A percentile compares a stretch with the other conserved stretches of the same genome.
Conservation (phyloP, 2,113 vertebrate genomes). For the Scophthalmus maximus region DNA sequence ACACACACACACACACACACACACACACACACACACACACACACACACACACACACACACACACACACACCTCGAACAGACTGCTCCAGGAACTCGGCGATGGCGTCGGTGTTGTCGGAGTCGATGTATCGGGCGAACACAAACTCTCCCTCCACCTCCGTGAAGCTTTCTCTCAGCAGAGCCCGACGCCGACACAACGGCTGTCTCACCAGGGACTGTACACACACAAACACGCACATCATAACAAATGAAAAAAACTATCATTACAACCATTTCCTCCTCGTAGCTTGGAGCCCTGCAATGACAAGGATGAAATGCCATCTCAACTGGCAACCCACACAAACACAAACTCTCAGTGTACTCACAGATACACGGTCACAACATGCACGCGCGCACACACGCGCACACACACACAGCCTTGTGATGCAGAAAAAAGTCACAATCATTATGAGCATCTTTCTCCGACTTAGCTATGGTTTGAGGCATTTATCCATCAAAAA, state of each 20-base stretch:
- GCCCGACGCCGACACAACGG: slow-evolving; percentile 86
- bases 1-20: not conserved
- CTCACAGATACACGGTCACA: slow-evolving; percentile 39
- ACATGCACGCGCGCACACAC: not conserved
- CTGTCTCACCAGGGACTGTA: slow-evolving; percentile 87
- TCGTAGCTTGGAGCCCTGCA: slow-evolving; percentile 50
- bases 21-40: not conserved
- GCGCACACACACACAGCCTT: slow-evolving; percentile 1
- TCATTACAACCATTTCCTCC: slow-evolving; percentile 62
- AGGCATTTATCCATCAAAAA: not conserved
- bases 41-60: not conserved
- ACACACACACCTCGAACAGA: slow-evolving; percentile 87
- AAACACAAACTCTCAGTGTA: slow-evolving; percentile 27
- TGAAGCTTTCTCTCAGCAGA: slow-evolving; percentile 87
- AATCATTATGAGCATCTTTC: not conserved
- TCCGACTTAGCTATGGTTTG: not conserved
- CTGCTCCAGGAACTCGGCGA: slow-evolving; percentile 92
- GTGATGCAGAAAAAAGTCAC: no score
- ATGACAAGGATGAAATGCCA: slow-evolving; percentile 66
- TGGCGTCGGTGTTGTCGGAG: slow-evolving; percentile 85
- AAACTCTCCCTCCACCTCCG: slow-evolving; percentile 90
- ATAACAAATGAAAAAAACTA: slow-evolving; percentile 49
- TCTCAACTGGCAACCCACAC: slow-evolving; percentile 44
- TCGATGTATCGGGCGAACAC: slow-evolving; percentile 89
- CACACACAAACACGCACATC: slow-evolving; percentile 40